Evolutionary conservation across 2,797 vertebrate genomes (phyloP).

Genomic region (Miichthys miiuy): DNA sequence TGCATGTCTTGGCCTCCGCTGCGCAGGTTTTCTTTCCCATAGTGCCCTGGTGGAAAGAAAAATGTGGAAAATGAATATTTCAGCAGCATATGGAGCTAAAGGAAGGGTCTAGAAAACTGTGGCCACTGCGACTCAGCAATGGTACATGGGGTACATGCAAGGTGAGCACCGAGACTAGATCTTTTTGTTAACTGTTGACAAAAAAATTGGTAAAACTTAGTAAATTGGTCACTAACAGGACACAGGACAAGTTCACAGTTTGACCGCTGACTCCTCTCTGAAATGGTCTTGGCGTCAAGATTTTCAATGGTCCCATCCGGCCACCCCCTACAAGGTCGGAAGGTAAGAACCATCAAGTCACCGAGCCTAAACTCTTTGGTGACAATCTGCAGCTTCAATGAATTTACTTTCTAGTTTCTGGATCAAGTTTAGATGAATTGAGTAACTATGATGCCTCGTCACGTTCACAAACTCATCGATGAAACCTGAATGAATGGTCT

Average conservation of each 20-base stretch:
- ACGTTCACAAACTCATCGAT: too few species aligned
- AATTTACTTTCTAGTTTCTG: not conserved
- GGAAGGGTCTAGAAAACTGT: too few species aligned
- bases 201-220: too few species aligned
- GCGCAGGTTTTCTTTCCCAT: conserved; percentile 94
- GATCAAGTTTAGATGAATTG: not conserved
- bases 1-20: conserved; percentile 95
- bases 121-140: too few species aligned
- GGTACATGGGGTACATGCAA: too few species aligned
- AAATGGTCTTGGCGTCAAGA: too few species aligned
- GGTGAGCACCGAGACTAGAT: too few species aligned
- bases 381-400: not conserved
- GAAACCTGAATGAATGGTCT: not conserved
- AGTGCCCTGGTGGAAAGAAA: conserved; percentile 80
- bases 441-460: not conserved
- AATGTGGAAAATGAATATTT: not conserved
- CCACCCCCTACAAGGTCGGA: too few species aligned
- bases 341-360: not conserved
- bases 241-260: too few species aligned
- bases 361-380: not conserved
- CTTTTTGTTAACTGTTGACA: not conserved
- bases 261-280: too few species aligned
- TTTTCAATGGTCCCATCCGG: too few species aligned
- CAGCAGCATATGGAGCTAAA: not conserved
- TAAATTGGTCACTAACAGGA: not conserved